phyloP scores from a whole-genome alignment of 2,113 vertebrate species.

The Colossoma macropomum region DNA sequence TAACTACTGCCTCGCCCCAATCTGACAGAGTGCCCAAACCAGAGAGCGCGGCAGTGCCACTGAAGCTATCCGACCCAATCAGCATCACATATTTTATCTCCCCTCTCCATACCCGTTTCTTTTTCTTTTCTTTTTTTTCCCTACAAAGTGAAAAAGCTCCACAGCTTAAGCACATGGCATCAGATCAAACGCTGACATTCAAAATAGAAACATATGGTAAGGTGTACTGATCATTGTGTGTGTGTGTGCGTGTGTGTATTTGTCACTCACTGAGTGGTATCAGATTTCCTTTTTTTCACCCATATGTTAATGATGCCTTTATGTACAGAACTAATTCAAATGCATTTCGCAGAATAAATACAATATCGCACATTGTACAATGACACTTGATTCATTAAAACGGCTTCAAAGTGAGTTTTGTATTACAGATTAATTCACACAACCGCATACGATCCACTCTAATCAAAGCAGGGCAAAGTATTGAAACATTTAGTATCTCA shows the following conservation, averaged over 20 bases:
- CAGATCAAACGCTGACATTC: conserved; percentile 37
- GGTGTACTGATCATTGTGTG: conserved; percentile 34
- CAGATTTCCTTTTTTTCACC: conserved; percentile 16
- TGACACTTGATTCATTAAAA: neutral
- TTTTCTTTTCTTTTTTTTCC: conserved; percentile 4
- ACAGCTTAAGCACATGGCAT: conserved; percentile 20
- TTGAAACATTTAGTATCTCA: neutral
- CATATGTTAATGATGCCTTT: conserved; percentile 25
- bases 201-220: conserved; percentile 53
- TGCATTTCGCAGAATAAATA: conserved; percentile 3
- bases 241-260: neutral
- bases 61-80: conserved; percentile 68
- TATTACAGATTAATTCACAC: neutral
- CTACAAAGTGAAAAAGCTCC: conserved; percentile 11
- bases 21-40: conserved; percentile 67
- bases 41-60: conserved; percentile 61
- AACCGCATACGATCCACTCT: neutral
- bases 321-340: neutral
- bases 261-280: neutral
- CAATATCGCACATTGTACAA: neutral
- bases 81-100: conserved; percentile 58
- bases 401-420: neutral
- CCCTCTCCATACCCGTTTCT: neutral
- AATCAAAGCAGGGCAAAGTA: neutral
- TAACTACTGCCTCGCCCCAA: conserved; percentile 59